Evolutionary conservation across 2,888 invertebrate species (phyloP).

Genomic region (Mimas tiliae): DNA sequence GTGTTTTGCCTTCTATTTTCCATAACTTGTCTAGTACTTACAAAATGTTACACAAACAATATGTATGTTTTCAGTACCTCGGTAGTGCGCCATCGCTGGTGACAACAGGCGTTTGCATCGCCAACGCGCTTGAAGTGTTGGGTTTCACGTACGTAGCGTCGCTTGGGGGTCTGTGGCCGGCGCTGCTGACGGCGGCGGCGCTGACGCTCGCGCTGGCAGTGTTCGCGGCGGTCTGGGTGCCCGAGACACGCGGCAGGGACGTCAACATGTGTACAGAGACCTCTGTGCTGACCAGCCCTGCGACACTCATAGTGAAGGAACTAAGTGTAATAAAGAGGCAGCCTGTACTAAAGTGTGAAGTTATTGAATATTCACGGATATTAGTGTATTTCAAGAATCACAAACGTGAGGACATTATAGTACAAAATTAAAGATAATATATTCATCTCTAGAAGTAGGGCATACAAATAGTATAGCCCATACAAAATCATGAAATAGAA

Average conservation of each 20-base stretch:
- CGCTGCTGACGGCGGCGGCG: slow-evolving; percentile 46
- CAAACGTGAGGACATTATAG: too few relatives aligned
- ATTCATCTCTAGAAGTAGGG: too few relatives aligned
- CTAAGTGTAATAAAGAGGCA: neutral
- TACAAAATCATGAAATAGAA: too few relatives aligned
- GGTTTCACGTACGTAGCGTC: slow-evolving; percentile 52
- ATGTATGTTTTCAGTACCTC: slow-evolving; percentile 66
- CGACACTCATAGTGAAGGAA: neutral
- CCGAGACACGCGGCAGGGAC: slow-evolving; percentile 55
- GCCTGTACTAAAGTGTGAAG: slow-evolving; percentile 4
- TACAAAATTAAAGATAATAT: too few relatives aligned
- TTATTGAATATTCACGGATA: neutral
- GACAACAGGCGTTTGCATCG: slow-evolving; percentile 51
- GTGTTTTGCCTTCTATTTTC: too few relatives aligned
- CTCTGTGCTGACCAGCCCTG: neutral
- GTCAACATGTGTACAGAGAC: slow-evolving; percentile 32
- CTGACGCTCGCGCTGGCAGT: slow-evolving; percentile 49
- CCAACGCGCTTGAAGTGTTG: slow-evolving; percentile 57
- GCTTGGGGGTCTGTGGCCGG: slow-evolving; percentile 38
- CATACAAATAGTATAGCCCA: too few relatives aligned
- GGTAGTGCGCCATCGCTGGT: slow-evolving; percentile 60
- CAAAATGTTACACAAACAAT: too few relatives aligned
- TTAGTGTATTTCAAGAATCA: too few relatives aligned
- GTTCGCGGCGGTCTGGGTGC: slow-evolving; percentile 45
- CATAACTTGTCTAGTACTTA: too few relatives aligned